phyloP scores from a whole-genome alignment of 2,797 vertebrate genomes.

The Loris lydekkerianus region DNA sequence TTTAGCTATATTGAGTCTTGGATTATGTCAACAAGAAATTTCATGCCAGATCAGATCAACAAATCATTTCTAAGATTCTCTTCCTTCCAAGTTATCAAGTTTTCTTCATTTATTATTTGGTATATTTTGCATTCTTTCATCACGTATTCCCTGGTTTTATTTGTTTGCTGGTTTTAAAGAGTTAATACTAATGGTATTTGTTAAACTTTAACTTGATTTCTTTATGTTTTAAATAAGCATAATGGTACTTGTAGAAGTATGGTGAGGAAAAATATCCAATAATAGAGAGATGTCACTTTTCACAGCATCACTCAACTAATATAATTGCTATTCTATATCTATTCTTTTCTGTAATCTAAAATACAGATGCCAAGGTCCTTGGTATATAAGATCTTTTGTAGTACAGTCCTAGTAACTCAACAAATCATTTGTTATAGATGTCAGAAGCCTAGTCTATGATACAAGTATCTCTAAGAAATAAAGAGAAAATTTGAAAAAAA shows the following conservation, averaged over 20 bases:
- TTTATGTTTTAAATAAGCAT: neutral
- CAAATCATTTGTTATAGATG: neutral
- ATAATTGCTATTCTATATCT: neutral
- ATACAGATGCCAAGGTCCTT: neutral
- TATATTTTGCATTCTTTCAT: neutral
- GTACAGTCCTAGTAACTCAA: neutral
- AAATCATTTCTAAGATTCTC: neutral
- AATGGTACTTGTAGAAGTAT: neutral
- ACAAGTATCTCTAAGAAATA: neutral
- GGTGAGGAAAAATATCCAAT: neutral
- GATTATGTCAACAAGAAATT: neutral
- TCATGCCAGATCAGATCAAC: neutral
- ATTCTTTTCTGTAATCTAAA: neutral
- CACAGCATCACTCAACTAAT: neutral
- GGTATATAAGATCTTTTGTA: neutral
- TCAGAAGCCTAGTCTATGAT: neutral
- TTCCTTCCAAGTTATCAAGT: neutral
- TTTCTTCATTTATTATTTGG: neutral
- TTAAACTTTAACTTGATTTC: neutral
- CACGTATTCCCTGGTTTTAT: neutral
- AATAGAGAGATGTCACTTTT: neutral
- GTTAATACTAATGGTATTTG: neutral
- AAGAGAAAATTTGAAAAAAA: neutral
- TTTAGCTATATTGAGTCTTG: neutral
- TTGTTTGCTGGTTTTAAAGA: neutral